These are phyloP conservation scores for Mus spicilegus DNA, from an alignment of 2,113 vertebrate species.

Conservation along the genomic window DNA sequence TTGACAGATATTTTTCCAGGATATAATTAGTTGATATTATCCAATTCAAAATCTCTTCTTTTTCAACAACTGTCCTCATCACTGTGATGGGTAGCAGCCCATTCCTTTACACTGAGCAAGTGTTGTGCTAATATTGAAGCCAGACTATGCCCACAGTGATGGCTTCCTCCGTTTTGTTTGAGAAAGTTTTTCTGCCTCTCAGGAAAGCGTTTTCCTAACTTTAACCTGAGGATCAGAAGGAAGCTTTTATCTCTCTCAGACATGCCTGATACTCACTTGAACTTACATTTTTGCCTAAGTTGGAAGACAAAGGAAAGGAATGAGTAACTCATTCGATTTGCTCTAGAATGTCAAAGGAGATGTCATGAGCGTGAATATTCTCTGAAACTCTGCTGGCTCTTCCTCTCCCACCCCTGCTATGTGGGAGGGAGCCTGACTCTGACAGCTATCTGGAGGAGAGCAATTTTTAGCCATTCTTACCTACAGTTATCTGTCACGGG, in stretches of 20 bases:
- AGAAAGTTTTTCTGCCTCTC: conserved; percentile 4
- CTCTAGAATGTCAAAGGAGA: not conserved
- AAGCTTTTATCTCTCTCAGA: not conserved
- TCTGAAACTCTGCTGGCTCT: not conserved
- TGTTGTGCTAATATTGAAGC: not conserved
- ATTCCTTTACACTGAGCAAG: not conserved
- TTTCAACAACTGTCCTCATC: conserved; percentile 26
- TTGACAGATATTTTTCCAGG: conserved; percentile 55
- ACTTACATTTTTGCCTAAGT: conserved; percentile 20
- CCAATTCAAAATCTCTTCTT: conserved; percentile 46
- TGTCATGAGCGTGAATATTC: not conserved
- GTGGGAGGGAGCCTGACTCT: conserved; percentile 42
- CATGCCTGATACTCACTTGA: not conserved
- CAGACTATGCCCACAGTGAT: not conserved
- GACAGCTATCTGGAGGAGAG: conserved; percentile 56
- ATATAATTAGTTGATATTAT: conserved; percentile 48
- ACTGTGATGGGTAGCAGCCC: not conserved
- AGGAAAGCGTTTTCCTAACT: conserved; percentile 7
- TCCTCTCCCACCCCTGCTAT: not conserved
- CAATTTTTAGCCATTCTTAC: conserved; percentile 61
- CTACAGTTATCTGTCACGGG: conserved; percentile 52
- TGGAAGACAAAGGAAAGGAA: conserved; percentile 9
- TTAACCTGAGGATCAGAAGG: conserved; percentile 38
- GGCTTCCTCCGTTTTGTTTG: not conserved
- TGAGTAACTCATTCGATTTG: conserved; percentile 27